These are phyloP conservation scores for Urophycis tenuis DNA, from an alignment of 2,797 vertebrate species.

Conservation along the genomic window DNA sequence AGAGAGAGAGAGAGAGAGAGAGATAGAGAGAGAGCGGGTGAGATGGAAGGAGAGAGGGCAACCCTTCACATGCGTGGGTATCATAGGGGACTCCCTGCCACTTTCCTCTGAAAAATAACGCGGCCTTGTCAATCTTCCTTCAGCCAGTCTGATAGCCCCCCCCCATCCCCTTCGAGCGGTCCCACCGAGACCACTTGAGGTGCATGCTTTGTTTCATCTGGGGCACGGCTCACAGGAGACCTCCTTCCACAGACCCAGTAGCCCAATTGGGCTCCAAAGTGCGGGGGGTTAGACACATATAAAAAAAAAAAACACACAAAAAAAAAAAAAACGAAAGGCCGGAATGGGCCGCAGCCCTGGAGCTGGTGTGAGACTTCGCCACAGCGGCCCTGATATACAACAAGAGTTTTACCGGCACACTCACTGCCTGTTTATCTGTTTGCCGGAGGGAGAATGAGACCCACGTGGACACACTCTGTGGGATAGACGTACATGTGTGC, in stretches of 20 bases:
- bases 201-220: slow-evolving; percentile 68
- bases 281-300: neutral
- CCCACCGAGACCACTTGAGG: slow-evolving; percentile 66
- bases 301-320: too few relatives aligned
- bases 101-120: slow-evolving; percentile 69
- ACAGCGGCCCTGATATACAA: neutral
- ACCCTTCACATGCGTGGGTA: slow-evolving; percentile 58
- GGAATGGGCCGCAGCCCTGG: slow-evolving; percentile 1
- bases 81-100: slow-evolving; percentile 68
- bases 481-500: neutral
- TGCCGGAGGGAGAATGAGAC: neutral
- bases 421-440: slow-evolving; percentile 14
- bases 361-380: neutral
- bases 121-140: slow-evolving; percentile 72
- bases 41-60: slow-evolving; percentile 55
- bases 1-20: slow-evolving; percentile 39
- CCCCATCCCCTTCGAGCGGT: slow-evolving; percentile 15
- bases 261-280: slow-evolving; percentile 50
- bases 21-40: slow-evolving; percentile 47
- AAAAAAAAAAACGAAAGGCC: neutral
- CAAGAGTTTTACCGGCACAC: neutral
- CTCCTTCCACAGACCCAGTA: slow-evolving; percentile 41
- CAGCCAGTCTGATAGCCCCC: slow-evolving; percentile 60
- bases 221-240: slow-evolving; percentile 64
- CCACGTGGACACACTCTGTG: neutral